Percentiles rank a stretch among this genome's conserved stretches.
Evolutionary conservation across 2,113 vertebrate genomes (phyloP).

Genomic region (Accipiter virgatus): DNA sequence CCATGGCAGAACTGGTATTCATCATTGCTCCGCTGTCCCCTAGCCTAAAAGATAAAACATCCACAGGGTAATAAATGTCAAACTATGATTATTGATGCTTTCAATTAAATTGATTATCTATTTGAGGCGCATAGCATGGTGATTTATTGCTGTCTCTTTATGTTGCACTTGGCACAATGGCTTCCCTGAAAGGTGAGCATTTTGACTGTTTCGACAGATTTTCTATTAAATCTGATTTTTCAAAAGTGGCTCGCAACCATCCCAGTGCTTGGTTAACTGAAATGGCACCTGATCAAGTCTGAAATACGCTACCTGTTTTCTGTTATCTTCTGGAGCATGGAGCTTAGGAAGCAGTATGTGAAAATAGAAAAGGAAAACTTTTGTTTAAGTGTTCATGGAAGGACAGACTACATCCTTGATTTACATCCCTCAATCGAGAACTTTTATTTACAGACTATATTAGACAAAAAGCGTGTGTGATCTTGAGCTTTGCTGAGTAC

Average conservation of each 20-base stretch:
- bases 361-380: not conserved
- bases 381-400: not conserved
- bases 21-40: conserved; percentile 83
- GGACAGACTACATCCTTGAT: not conserved
- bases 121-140: conserved; percentile 71
- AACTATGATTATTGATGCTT: conserved; percentile 88
- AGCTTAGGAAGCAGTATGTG: not conserved
- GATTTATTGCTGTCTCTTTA: conserved; percentile 76
- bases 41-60: conserved; percentile 91
- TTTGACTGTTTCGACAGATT: conserved; percentile 48
- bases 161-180: conserved; percentile 57
- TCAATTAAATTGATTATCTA: conserved; percentile 95
- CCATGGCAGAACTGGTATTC: conserved; percentile 83
- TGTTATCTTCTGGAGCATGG: not conserved
- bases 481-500: not conserved
- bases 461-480: not conserved
- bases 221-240: conserved; percentile 56
- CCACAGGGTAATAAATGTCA: conserved; percentile 92
- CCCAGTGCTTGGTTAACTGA: not conserved
- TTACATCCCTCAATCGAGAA: not conserved
- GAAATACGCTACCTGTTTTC: not conserved
- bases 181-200: conserved; percentile 63
- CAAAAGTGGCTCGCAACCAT: not conserved
- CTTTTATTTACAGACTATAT: not conserved
- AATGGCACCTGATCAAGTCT: not conserved